These are phyloP conservation scores for Cryptotermes secundus DNA, from an alignment of 1,140 invertebrate species.

Conservation along the genomic window DNA sequence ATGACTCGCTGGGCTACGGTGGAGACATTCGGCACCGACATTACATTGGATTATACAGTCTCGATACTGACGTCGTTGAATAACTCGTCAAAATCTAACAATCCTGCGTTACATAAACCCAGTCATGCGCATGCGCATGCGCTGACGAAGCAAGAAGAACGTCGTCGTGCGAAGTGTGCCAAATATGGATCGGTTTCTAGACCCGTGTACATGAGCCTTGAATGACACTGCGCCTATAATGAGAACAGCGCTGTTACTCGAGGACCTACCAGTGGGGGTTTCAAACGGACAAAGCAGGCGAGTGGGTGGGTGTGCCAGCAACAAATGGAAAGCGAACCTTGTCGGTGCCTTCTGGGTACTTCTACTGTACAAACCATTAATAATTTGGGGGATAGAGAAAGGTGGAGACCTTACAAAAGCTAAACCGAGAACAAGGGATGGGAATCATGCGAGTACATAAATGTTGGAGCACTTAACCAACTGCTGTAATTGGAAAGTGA, in stretches of 20 bases:
- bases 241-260: background rate
- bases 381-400: background rate
- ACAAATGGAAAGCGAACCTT: background rate
- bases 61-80: too few species aligned
- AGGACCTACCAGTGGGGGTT: background rate
- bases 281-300: background rate
- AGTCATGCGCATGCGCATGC: too few species aligned
- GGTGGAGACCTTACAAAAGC: background rate
- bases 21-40: too few species aligned
- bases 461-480: background rate
- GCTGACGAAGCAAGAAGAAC: too few species aligned
- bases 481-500: background rate
- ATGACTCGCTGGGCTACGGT: too few species aligned
- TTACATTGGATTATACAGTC: too few species aligned
- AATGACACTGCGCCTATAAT: background rate
- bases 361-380: background rate
- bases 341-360: background rate
- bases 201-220: too few species aligned
- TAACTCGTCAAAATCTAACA: too few species aligned
- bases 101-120: too few species aligned
- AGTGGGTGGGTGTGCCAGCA: background rate
- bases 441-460: background rate
- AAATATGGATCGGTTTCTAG: too few species aligned
- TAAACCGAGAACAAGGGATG: background rate
- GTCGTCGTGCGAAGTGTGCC: too few species aligned